Conservation (phyloP, 2,888 invertebrate species). For the Phortica okadai region DNA sequence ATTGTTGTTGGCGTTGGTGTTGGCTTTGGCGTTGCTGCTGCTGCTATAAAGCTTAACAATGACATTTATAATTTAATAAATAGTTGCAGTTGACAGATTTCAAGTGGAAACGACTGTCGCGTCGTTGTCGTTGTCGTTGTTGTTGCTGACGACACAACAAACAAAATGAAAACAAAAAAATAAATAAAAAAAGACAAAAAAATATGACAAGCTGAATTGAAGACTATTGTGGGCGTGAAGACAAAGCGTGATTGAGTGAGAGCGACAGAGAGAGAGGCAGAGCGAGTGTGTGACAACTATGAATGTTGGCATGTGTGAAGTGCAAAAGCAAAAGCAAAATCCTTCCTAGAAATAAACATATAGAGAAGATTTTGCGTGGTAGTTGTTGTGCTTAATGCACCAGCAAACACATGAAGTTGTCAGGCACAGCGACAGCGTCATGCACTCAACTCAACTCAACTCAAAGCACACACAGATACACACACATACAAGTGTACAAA, state of each 20-base stretch:
- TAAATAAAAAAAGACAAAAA: conserved; percentile 40
- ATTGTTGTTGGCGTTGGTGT: too few relatives aligned
- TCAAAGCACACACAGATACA: neutral
- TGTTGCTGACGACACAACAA: conserved; percentile 35
- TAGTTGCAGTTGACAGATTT: conserved; percentile 70
- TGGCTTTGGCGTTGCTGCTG: too few relatives aligned
- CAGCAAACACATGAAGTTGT: conserved; percentile 15
- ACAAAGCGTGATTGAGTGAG: too few relatives aligned
- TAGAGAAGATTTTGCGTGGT: neutral
- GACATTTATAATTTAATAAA: conserved; percentile 67
- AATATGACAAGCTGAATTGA: conserved; percentile 30
- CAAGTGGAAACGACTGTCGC: conserved; percentile 55
- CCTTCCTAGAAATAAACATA: neutral
- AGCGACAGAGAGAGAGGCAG: too few relatives aligned
- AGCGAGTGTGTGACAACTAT: too few relatives aligned
- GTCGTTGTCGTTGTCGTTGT: neutral
- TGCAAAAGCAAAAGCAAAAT: conserved; percentile 4
- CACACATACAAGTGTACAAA: conserved; percentile 11
- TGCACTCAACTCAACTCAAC: neutral
- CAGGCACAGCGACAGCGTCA: neutral
- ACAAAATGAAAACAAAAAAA: conserved; percentile 16
- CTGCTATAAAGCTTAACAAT: conserved; percentile 54
- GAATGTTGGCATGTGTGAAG: conserved; percentile 8
- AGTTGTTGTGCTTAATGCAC: conserved; percentile 9
- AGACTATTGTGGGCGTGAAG: neutral